phyloP scores from a whole-genome alignment of 2,888 invertebrate genomes.

The Hypena proboscidalis region DNA sequence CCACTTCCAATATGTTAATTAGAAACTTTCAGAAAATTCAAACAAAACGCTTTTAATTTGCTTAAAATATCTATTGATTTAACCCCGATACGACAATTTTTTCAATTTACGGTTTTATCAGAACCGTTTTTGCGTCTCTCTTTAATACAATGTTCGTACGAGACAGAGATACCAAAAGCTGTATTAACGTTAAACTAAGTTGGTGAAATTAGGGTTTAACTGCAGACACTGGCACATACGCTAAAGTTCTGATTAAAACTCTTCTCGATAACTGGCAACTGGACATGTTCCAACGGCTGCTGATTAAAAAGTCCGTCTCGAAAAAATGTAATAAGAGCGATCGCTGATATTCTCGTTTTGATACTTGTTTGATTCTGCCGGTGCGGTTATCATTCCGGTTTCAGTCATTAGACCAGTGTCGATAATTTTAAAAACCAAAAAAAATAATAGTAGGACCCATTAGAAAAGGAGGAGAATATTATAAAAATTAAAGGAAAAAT shows the following conservation, averaged over 20 bases:
- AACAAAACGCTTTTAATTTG: slow-evolving; percentile 17
- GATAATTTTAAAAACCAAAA: too few relatives aligned
- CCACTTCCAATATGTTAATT: slow-evolving; percentile 5
- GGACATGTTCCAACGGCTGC: slow-evolving; percentile 62
- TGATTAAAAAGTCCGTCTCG: slow-evolving; percentile 66
- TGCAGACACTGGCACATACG: slow-evolving; percentile 20
- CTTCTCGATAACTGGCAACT: slow-evolving; percentile 51
- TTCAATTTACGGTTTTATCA: too few relatives aligned
- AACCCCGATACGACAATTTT: too few relatives aligned
- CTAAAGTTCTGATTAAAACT: slow-evolving; percentile 44
- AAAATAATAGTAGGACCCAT: too few relatives aligned
- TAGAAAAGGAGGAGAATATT: too few relatives aligned
- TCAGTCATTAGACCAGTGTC: background rate
- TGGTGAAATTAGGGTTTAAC: too few relatives aligned
- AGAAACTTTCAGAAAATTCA: slow-evolving; percentile 4
- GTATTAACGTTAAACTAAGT: too few relatives aligned
- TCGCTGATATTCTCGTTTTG: slow-evolving; percentile 4
- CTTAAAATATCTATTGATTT: slow-evolving; percentile 22
- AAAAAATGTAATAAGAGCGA: slow-evolving; percentile 37
- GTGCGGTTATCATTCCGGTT: too few relatives aligned
- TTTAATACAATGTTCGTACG: too few relatives aligned
- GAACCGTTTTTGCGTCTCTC: too few relatives aligned
- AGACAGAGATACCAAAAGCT: too few relatives aligned
- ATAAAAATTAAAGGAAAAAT: too few relatives aligned
- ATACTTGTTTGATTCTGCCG: background rate